Evolutionary conservation across 2,797 vertebrate species (phyloP).

Genomic region (Chiloscyllium punctatum): DNA sequence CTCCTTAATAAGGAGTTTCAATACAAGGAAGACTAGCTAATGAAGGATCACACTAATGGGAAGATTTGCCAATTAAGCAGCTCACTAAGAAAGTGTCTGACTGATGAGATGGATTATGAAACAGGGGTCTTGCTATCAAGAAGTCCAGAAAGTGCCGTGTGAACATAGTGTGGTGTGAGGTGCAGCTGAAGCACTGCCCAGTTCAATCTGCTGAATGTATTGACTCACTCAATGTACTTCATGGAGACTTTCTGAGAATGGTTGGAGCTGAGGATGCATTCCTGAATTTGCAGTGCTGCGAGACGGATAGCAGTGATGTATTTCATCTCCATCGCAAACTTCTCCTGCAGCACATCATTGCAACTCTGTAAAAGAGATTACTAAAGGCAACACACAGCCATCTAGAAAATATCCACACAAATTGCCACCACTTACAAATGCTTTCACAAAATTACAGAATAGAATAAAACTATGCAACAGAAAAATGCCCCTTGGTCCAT

Average conservation of each 20-base stretch:
- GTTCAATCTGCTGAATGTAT: background rate
- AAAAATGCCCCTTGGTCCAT: background rate
- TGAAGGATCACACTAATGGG: background rate
- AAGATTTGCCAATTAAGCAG: background rate
- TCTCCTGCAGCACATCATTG: constrained; percentile 89
- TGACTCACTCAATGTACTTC: constrained; percentile 85
- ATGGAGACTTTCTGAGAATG: constrained; percentile 83
- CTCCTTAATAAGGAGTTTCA: background rate
- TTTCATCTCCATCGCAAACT: constrained; percentile 92
- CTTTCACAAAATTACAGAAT: background rate
- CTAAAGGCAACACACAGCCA: background rate
- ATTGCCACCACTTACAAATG: background rate
- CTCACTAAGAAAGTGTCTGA: background rate
- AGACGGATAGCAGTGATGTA: constrained; percentile 83
- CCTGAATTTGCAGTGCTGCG: constrained; percentile 87
- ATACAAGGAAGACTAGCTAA: background rate
- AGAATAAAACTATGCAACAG: background rate
- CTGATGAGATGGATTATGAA: background rate
- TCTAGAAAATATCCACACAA: background rate
- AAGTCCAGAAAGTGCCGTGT: background rate
- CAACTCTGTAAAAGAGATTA: constrained; percentile 68
- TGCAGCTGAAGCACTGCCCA: background rate
- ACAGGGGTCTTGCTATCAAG: background rate
- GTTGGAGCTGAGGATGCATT: constrained; percentile 76
- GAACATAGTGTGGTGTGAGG: background rate